Evolutionary conservation across 2,113 vertebrate genomes (phyloP).

Genomic region (Phylloscopus whistleri): DNA sequence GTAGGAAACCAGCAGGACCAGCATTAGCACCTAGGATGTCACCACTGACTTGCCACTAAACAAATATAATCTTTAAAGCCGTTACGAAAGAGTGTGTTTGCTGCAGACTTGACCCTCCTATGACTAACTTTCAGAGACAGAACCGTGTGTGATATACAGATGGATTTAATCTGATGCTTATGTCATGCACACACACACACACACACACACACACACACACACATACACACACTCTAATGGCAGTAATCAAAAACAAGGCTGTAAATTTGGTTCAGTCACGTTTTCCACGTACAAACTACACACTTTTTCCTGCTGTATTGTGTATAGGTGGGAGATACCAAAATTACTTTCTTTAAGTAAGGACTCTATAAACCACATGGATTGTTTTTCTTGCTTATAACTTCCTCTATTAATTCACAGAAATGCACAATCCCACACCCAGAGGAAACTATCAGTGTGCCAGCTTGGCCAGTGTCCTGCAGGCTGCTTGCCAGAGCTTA

Average conservation of each 20-base stretch:
- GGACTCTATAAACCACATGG: not conserved
- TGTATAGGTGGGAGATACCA: rapidly evolving
- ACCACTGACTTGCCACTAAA: not conserved
- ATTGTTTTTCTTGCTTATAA: not conserved
- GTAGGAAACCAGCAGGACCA: not conserved
- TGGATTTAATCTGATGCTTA: not conserved
- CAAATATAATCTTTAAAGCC: not conserved
- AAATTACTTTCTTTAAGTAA: not conserved
- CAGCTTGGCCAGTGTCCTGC: not conserved
- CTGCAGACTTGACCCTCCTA: not conserved
- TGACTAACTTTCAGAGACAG: not conserved
- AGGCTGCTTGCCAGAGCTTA: not conserved
- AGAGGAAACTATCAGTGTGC: not conserved
- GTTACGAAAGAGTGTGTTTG: not conserved
- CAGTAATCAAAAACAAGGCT: not conserved
- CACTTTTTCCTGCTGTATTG: not conserved
- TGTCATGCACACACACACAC: no score
- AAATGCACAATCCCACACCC: not conserved
- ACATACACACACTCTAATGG: no score
- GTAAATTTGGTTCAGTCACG: not conserved
- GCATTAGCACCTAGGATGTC: not conserved
- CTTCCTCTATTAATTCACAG: not conserved
- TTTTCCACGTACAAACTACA: not conserved
- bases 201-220: no score
- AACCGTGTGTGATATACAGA: rapidly evolving